These are phyloP conservation scores for Chrysolina oricalcia DNA, from an alignment of 2,888 invertebrate species.

Conservation along the genomic window DNA sequence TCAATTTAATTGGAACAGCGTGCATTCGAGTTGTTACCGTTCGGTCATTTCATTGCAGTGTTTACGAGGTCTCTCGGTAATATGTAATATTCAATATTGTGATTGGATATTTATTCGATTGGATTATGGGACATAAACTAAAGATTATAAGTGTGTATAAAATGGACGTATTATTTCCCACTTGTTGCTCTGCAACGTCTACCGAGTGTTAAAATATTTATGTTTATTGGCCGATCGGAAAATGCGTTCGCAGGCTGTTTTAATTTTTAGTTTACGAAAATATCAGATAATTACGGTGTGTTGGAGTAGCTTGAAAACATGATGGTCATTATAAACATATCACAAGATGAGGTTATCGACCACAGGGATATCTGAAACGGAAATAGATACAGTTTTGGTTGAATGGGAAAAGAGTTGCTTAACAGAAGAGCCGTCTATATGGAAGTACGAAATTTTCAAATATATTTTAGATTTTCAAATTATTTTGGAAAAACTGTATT, in stretches of 20 bases:
- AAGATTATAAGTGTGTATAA: constrained; percentile 63
- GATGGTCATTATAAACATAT: no score
- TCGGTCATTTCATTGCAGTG: constrained; percentile 65
- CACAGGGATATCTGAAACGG: no score
- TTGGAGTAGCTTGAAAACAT: no score
- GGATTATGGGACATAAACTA: constrained; percentile 65
- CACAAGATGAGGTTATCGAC: no score
- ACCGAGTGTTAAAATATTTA: constrained; percentile 49
- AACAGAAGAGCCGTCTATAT: no score
- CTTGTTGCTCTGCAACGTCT: constrained; percentile 48
- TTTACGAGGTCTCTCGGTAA: constrained; percentile 65
- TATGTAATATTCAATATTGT: constrained; percentile 70
- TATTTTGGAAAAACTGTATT: no score
- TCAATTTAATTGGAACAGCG: constrained; percentile 69
- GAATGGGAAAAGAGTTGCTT: no score
- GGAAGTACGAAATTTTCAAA: no score
- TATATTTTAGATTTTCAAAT: no score
- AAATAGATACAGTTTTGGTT: no score
- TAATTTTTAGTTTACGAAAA: background rate
- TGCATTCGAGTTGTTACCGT: constrained; percentile 66
- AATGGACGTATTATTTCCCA: constrained; percentile 60
- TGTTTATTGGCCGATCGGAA: constrained; percentile 43
- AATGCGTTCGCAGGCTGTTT: constrained; percentile 5
- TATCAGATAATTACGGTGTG: background rate
- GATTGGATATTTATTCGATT: constrained; percentile 68